Percentiles rank a stretch among this genome's conserved stretches.
Conservation (phyloP, 2,797 vertebrate genomes). For the Ispidina picta region DNA sequence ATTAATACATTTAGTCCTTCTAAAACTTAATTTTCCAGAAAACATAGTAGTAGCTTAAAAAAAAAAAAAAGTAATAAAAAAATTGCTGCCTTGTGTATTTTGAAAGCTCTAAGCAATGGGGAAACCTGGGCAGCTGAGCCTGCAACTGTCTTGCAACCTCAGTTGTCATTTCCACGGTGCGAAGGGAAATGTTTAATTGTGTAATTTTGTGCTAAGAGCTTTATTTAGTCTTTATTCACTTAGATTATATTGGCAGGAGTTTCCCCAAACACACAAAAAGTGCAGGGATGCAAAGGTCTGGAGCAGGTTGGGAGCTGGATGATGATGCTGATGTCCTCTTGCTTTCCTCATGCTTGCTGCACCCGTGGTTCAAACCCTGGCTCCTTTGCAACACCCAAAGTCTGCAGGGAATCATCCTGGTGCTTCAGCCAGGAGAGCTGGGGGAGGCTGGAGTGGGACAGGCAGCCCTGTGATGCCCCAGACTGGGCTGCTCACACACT, state of each 20-base stretch:
- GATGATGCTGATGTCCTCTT: neutral
- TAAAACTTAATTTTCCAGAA: constrained; percentile 4
- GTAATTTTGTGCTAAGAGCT: neutral
- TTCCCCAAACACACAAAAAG: neutral
- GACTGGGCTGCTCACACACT: rapidly evolving
- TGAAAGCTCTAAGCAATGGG: neutral
- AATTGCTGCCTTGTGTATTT: neutral
- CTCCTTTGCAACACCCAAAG: neutral
- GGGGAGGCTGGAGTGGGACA: rapidly evolving
- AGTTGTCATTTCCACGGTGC: neutral
- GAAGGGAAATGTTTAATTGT: neutral
- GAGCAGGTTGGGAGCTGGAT: neutral
- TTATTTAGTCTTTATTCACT: neutral
- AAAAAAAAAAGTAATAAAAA: neutral
- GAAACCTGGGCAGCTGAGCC: neutral
- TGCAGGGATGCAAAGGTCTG: rapidly evolving
- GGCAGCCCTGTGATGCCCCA: neutral
- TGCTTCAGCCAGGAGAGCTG: rapidly evolving
- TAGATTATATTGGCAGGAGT: too few relatives aligned
- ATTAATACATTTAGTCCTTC: constrained; percentile 45
- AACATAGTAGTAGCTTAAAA: neutral
- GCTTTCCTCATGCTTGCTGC: neutral
- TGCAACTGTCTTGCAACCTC: neutral
- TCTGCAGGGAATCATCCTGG: neutral
- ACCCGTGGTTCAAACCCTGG: neutral